Percentiles rank a stretch among this genome's conserved stretches.
Evolutionary conservation across 2,797 vertebrate species (phyloP).

Genomic region (Cuniculus paca): DNA sequence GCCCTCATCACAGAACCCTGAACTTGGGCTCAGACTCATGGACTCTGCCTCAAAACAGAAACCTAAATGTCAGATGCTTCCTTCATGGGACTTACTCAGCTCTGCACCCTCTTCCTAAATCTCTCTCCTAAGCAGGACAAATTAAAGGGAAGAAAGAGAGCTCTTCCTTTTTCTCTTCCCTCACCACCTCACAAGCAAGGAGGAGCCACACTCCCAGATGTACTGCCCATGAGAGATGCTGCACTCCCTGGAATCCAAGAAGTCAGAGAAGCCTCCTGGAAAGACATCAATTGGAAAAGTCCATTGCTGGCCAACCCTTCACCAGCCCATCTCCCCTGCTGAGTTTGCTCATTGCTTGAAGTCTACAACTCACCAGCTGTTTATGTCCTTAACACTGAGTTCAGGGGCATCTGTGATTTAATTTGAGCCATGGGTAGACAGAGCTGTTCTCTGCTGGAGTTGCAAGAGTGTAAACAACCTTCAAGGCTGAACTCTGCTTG

Average conservation of each 20-base stretch:
- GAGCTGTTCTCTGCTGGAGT: slow-evolving; percentile 13
- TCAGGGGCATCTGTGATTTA: slow-evolving; percentile 65
- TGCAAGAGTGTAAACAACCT: slow-evolving; percentile 37
- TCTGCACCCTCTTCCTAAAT: slow-evolving; percentile 12
- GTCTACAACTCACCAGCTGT: slow-evolving; percentile 57
- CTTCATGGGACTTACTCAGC: not conserved
- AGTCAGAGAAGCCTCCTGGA: slow-evolving; percentile 49
- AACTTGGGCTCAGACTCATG: not conserved
- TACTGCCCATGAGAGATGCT: not conserved
- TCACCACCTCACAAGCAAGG: not conserved
- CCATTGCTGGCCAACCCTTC: not conserved
- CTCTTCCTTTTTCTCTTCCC: not conserved
- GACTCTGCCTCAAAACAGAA: not conserved
- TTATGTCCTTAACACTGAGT: slow-evolving; percentile 71
- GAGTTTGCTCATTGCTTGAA: slow-evolving; percentile 53
- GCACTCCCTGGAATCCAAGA: slow-evolving; percentile 20
- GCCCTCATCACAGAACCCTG: not conserved
- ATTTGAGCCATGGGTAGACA: slow-evolving; percentile 62
- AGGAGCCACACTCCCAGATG: not conserved
- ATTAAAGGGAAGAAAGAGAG: slow-evolving; percentile 6
- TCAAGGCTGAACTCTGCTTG: slow-evolving; percentile 32
- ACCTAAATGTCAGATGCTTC: not conserved
- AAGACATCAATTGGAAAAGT: slow-evolving; percentile 69
- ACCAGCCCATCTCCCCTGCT: slow-evolving; percentile 51
- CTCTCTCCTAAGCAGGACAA: not conserved